Evolutionary conservation across 2,113 vertebrate species (phyloP).

Genomic region (Junco hyemalis): DNA sequence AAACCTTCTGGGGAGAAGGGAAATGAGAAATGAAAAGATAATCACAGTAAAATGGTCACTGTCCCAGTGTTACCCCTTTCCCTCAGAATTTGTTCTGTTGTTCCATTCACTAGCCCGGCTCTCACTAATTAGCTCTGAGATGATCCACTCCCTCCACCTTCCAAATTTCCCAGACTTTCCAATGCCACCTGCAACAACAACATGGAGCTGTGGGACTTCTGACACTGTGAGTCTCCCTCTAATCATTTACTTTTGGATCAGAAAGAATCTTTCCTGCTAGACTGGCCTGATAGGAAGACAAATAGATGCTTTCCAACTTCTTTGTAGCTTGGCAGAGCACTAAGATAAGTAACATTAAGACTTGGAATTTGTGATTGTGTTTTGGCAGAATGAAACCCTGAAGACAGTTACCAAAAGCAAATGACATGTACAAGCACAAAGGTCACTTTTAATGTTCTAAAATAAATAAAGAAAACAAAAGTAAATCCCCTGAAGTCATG

Average conservation of each 20-base stretch:
- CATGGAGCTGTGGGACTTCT: conserved; percentile 17
- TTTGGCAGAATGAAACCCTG: neutral
- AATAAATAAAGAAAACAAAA: neutral
- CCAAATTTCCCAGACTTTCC: conserved; percentile 5
- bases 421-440: neutral
- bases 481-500: neutral
- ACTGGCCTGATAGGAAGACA: neutral
- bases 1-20: neutral
- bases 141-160: conserved; percentile 29
- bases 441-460: neutral
- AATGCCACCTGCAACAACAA: conserved; percentile 49
- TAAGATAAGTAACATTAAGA: neutral
- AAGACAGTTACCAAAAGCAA: neutral
- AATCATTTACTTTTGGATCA: conserved; percentile 10
- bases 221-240: neutral
- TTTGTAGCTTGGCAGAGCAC: conserved; percentile 12
- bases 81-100: neutral
- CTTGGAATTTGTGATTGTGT: conserved; percentile 6
- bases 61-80: neutral
- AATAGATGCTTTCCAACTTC: conserved; percentile 23
- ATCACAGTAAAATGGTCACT: neutral
- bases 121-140: neutral
- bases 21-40: neutral
- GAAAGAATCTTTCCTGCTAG: conserved; percentile 13
- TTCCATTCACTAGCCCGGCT: neutral